Conservation (phyloP, 53 echinoderm and acorn worm species). For the Henricia sp. region DNA sequence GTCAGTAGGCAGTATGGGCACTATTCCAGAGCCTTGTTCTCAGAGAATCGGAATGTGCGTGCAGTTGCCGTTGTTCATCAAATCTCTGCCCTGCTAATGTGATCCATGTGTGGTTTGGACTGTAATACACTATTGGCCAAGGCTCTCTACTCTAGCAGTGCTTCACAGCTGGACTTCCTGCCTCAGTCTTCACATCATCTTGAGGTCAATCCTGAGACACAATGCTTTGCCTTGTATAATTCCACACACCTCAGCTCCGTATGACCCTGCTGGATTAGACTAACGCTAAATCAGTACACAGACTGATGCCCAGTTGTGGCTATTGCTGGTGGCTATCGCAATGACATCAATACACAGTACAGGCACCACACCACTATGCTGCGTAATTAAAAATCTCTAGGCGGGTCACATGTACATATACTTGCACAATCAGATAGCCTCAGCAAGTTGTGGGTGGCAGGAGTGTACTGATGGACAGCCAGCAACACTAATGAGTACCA, state of each 20-base stretch:
- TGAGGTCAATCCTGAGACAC: slow-evolving; percentile 35
- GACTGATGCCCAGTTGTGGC: too few relatives aligned
- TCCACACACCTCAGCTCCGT: not conserved
- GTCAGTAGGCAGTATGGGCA: slow-evolving; percentile 27
- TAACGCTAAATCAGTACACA: too few relatives aligned
- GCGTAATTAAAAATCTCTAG: slow-evolving; percentile 29
- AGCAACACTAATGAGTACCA: not conserved
- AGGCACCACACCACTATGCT: slow-evolving; percentile 1
- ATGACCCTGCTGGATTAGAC: not conserved
- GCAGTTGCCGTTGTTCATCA: slow-evolving; percentile 45
- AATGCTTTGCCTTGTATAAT: not conserved
- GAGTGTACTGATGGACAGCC: not conserved
- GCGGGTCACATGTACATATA: too few relatives aligned
- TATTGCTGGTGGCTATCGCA: not conserved
- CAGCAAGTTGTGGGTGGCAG: not conserved
- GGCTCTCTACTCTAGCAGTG: not conserved
- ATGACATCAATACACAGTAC: not conserved
- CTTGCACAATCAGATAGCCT: slow-evolving; percentile 24
- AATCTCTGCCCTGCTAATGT: not conserved
- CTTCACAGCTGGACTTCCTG: slow-evolving; percentile 56
- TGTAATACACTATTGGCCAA: slow-evolving; percentile 27
- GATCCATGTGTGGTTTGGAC: slow-evolving; percentile 4
- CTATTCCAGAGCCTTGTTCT: not conserved
- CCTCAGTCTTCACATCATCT: slow-evolving; percentile 11
- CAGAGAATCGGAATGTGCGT: slow-evolving; percentile 20